These are phyloP conservation scores for Parotia lawesii DNA, from an alignment of 2,113 vertebrate species.

Conservation along the genomic window DNA sequence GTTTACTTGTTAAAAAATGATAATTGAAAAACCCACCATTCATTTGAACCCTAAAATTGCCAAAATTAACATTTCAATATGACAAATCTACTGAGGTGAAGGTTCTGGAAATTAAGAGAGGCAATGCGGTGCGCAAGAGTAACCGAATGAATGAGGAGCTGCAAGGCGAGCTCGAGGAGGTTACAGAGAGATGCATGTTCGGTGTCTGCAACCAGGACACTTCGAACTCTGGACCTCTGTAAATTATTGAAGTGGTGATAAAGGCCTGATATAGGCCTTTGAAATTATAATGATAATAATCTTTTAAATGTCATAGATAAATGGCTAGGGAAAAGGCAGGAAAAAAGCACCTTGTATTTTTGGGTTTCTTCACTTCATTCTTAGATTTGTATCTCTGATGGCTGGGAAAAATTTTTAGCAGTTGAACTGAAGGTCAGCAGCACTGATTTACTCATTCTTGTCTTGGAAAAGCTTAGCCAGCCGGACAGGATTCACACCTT, in stretches of 20 bases:
- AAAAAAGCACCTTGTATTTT: neutral
- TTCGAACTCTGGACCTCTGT: neutral
- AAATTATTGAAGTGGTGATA: neutral
- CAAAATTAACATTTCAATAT: neutral
- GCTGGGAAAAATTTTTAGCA: neutral
- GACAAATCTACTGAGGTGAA: neutral
- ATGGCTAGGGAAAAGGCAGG: neutral
- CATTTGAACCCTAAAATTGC: neutral
- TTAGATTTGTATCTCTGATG: neutral
- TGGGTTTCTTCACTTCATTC: neutral
- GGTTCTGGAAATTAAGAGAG: neutral
- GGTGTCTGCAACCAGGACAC: neutral
- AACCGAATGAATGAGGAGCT: neutral
- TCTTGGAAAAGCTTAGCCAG: neutral
- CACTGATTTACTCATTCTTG: neutral
- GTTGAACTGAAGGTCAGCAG: neutral
- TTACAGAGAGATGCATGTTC: neutral
- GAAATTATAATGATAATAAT: neutral
- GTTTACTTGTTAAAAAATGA: neutral
- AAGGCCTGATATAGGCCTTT: neutral
- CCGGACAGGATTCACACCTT: neutral
- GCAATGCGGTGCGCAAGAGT: neutral
- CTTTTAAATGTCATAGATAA: neutral
- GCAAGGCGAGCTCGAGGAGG: neutral
- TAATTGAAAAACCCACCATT: neutral